Percentiles rank a stretch among this genome's conserved stretches.
Conservation (phyloP, 2,113 vertebrate genomes). For the Egretta garzetta region DNA sequence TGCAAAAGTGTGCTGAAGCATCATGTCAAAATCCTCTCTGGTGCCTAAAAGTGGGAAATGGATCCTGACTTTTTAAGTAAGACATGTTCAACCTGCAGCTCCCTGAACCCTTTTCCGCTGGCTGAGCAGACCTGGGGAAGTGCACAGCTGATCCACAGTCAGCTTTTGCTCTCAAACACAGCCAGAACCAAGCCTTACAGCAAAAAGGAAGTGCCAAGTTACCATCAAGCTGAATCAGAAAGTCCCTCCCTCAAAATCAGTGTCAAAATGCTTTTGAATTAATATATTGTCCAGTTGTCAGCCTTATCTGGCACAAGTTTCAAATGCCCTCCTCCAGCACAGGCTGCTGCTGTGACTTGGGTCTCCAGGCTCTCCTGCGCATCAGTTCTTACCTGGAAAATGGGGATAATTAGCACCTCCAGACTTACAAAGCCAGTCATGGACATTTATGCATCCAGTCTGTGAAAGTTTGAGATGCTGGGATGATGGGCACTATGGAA, state of each 20-base stretch:
- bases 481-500: background rate
- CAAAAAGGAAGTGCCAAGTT: no score
- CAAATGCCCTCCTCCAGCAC: background rate
- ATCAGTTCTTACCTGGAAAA: background rate
- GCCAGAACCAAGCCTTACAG: no score
- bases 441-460: background rate
- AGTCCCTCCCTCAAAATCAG: background rate
- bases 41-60: background rate
- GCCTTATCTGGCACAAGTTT: background rate
- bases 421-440: background rate
- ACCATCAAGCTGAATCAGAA: background rate
- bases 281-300: background rate
- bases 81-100: accelerated
- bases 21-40: accelerated
- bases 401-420: background rate
- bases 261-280: background rate
- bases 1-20: accelerated
- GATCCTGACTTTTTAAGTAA: background rate
- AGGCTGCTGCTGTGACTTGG: background rate
- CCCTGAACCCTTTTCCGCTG: accelerated
- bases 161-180: background rate
- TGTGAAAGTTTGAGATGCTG: background rate
- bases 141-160: accelerated
- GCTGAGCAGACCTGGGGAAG: background rate
- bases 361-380: background rate